A percentile compares a stretch with the other conserved stretches of the same genome.
phyloP scores from a whole-genome alignment of 2,797 vertebrate species.

The Salmo trutta region DNA sequence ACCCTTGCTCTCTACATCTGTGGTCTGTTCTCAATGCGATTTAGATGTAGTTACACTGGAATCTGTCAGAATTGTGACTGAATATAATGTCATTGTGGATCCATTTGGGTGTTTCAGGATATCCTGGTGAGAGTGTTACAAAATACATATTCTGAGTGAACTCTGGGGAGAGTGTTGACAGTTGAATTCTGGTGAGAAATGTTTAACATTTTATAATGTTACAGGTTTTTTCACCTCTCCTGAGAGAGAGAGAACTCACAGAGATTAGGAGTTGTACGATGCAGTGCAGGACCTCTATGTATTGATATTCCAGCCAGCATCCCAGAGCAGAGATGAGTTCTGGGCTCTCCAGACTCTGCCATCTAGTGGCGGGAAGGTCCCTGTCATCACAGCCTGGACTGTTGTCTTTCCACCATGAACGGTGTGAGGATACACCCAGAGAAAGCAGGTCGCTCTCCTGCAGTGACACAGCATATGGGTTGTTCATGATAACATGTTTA shows the following conservation, averaged over 20 bases:
- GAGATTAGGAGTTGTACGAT: slow-evolving; percentile 81
- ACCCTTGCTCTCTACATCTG: slow-evolving; percentile 6
- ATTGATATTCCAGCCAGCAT: slow-evolving; percentile 82
- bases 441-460: slow-evolving; percentile 85
- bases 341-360: slow-evolving; percentile 74
- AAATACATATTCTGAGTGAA: neutral
- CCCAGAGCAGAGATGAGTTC: slow-evolving; percentile 77
- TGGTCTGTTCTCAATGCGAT: slow-evolving; percentile 47
- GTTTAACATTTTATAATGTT: neutral
- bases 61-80: slow-evolving; percentile 32
- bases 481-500: neutral
- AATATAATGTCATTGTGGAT: slow-evolving; percentile 34
- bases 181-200: neutral
- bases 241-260: slow-evolving; percentile 71
- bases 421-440: slow-evolving; percentile 80
- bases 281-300: slow-evolving; percentile 87
- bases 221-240: no score
- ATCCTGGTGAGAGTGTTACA: neutral
- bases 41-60: slow-evolving; percentile 31
- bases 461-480: slow-evolving; percentile 6
- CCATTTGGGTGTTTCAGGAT: slow-evolving; percentile 23
- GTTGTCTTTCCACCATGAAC: slow-evolving; percentile 87
- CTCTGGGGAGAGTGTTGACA: neutral
- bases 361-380: slow-evolving; percentile 59
- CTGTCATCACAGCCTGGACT: slow-evolving; percentile 76